Percentiles rank a stretch among this genome's conserved stretches.
Conservation (phyloP, 2,113 vertebrate genomes). For the Monarcha castaneiventris region DNA sequence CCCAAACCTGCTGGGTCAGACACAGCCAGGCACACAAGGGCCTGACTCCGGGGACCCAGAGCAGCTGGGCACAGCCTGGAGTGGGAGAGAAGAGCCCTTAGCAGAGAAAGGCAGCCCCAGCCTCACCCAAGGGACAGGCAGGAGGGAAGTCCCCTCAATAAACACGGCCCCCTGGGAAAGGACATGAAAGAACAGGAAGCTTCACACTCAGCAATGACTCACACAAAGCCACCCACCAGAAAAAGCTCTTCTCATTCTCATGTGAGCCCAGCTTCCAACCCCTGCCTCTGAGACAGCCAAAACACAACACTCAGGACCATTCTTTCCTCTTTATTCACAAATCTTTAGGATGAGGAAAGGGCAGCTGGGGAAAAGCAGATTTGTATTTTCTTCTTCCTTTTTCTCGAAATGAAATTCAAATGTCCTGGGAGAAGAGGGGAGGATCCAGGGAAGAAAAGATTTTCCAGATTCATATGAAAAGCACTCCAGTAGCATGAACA, state of each 20-base stretch:
- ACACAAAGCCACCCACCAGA: not conserved
- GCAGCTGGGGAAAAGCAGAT: not conserved
- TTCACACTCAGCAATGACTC: not conserved
- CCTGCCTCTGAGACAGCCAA: not conserved
- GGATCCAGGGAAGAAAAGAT: not conserved
- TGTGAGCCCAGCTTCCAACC: not conserved
- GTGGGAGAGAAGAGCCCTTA: not conserved
- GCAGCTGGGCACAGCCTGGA: not conserved
- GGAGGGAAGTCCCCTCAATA: not conserved
- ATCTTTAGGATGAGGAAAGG: not conserved
- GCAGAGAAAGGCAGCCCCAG: not conserved
- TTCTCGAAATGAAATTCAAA: conserved; percentile 23
- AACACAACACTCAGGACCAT: not conserved
- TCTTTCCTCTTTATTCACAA: conserved; percentile 58
- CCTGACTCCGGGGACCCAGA: not conserved
- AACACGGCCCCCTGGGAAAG: not conserved
- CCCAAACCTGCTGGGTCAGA: not conserved
- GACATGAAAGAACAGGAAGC: conserved; percentile 22
- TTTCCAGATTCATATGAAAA: conserved; percentile 43
- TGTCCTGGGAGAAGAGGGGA: not conserved
- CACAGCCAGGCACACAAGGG: not conserved
- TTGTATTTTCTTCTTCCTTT: conserved; percentile 46
- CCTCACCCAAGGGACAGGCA: not conserved
- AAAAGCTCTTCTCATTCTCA: not conserved
- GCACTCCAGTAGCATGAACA: conserved; percentile 28